Evolutionary conservation across 37 sponge, comb jelly and placozoan genomes (phyloP), one percentile per base, ranked within the genome.

Genomic region (Halichondria panicea): DNA sequence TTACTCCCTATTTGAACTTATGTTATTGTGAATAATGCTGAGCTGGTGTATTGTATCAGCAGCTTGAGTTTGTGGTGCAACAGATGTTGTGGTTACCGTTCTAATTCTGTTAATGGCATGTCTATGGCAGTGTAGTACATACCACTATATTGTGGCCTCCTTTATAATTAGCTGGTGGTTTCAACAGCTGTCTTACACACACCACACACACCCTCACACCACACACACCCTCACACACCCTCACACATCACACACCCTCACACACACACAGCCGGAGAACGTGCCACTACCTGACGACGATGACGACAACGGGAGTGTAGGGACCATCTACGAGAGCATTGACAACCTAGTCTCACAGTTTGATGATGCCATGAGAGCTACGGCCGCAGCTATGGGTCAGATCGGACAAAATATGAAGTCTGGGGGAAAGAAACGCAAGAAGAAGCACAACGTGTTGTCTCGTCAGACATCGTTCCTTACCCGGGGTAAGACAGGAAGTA

Each of bases 301-400:
- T 53, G 80, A 78, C 4, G 86, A 73, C 61, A 55, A 72, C 58
- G 56, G 36, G 35, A 86, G 86, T 66, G 86, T 43, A 55, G 73
- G 74, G 0, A 86, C 80, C 34, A 78, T 86, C 48, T 86, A 86
- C 30, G 86, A 86, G 44, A 75, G 80, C 41, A 67, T 86, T 67
- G 86, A 86, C 55, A 72, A 86, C 43, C 74, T 86, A 1, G 80
- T 86, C 4, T 52, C 72, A 31, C 80, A 86, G 63, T 79, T 78
- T 66, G 75, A 86, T 28, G 60, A 68, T 21, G 68, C 84, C 36
- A 62, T 84, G 54, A 58, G 63, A 52, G 81, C 48, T 9, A 71
- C 81, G 19, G 81, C 60, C 9, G 72, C 71, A 25, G 72, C 81
- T 42, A 81, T 81, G 71, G 71, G 63, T 9, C 69, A 76, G 68